Evolutionary conservation across 64 coral and sea anemone species (phyloP), one percentile per base, ranked within the genome.

Genomic region (Cladopsammia gracilis): DNA sequence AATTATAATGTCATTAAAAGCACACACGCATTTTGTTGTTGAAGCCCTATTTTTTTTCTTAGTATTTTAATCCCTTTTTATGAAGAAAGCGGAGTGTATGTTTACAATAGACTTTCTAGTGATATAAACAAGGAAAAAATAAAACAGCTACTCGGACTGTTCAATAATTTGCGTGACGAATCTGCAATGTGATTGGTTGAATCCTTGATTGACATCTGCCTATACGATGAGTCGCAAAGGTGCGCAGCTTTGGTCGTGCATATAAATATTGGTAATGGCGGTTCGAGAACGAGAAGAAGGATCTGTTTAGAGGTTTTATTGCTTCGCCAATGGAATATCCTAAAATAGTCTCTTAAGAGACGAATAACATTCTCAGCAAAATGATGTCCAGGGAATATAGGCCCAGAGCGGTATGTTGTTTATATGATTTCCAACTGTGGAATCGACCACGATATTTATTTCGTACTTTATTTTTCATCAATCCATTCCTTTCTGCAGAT

Each of bases 391-490:
- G 9, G 42, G 80, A 84, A 84, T 84, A 84, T 84, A 43, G 60
- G 80, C 80, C 80, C 60, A 44, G 80, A 68, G 20, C 20, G 62
- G 80, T 84, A 84, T 67, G 80, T 49, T 84, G 80, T 84, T 65
- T 84, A 50, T 45, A 16, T 18, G 8, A 84, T 67, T 84, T 84
- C 80, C 44, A 84, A 84, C 80, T 84, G 80, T 4, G 80, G 80
- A 67, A 50, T 48, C 60, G 44, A 48, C 45, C 61, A 84, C 60
- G 18, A 84, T 82, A 26, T 84, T 50, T 0, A 67, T 47, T 62
- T 80, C 23, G 25, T 18, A 7, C 12, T 18, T 67, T 15, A 64
- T 84, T 84, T 16, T 66, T 50, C 5, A 2, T 75, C 1, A 49
- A 73, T 73, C 42, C 59, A 66, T 46, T 18, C 43, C 7, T 67